Base-by-base conservation (phyloP, 2,888 invertebrate genomes). In the Acanthosepion pharaonis region DNA sequence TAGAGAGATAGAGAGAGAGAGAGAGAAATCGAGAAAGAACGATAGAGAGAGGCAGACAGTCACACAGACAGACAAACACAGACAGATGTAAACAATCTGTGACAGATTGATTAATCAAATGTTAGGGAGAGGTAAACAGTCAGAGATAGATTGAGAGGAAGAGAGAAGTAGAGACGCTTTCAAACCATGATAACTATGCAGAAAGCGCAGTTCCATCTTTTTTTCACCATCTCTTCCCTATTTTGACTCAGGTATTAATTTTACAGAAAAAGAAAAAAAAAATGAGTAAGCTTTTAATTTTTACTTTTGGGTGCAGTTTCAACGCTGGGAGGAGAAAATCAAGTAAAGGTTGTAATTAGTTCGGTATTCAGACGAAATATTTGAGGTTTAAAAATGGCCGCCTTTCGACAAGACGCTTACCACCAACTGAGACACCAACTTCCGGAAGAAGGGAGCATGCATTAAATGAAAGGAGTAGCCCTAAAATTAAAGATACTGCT, bases 311-410 rank as follows among this genome's bases (percentile, higher is more conserved):
- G 78, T 78, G 78, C 78, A 78, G 78, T 78, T 78, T 78, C 15
- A 78, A 78, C n/a, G n/a, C 18, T 78, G 78, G 78, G 78, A 78
- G 78, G 78, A 78, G n/a, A 15, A 11, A 78, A 78, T 78, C n/a
- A 78, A 78, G n/a, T 33, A n/a, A n/a, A 78, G n/a, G 78, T 78
- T n/a, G 78, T 78, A n/a, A 78, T 78, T 78, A 78, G 78, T 78
- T 78, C 78, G 78, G 78, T 78, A 78, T 78, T 78, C n/a, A 78
- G n/a, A n/a, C 78, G n/a, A 78, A 78, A n/a, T 78, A 78, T 78
- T n/a, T 78, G n/a, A 78, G 78, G n/a, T 78, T 78, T 78, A 11
- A 59, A 59, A 59, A 59, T 59, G 59, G 20, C 59, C 59, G 59
- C 59, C 59, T 78, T 78, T 33, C 9, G 78, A 78, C 78, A 11